Evolutionary conservation across 2,113 vertebrate genomes (phyloP), one percentile per base, ranked within the genome.

Genomic region (Malurus cyaneus): DNA sequence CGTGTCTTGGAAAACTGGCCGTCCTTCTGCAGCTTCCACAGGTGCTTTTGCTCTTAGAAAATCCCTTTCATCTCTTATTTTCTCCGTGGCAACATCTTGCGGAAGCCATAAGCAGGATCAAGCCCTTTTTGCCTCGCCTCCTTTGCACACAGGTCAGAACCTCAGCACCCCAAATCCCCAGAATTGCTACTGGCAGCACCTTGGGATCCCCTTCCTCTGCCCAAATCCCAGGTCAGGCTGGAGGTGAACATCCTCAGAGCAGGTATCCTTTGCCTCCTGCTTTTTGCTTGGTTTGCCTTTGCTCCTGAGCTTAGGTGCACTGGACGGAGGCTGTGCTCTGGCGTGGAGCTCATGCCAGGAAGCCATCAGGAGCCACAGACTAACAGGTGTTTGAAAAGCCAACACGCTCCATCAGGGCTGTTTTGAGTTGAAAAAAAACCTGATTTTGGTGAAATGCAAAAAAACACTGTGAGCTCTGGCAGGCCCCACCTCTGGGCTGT

Each of bases 161-260:
- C n/a, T 49, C 56, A 29, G 42, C 2, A 2, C 25, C 18, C 8
- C 0, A 29, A 36, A 11, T 2, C 59, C 36, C 66, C 3, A 7
- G 18, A 53, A 42, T 24, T 26, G 56, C 74, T 42, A 23, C 60
- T 3, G 10, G 69, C 61, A 56, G 39, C 50, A 3, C 1, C 0
- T 5, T 3, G 2, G 16, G 17, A 71, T 26, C 8, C 15, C 12
- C 31, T 39, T 42, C 31, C 34, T 39, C 92, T n/a, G 21, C 31
- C 13, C n/a, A 2, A 3, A 23, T 19, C 64, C 64, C 0, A 0
- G 36, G 14, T 36, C 34, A 2, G 3, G 50, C 31, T 11, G 34
- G 57, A 61, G 39, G 10, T 14, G 34, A 76, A 39, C 6, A 8
- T 69, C n/a, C 82, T 50, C 4, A 3, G 54, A n/a, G 77, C 6